Evolutionary conservation across 2,113 vertebrate species (phyloP).

Genomic region (Burhinus oedicnemus): DNA sequence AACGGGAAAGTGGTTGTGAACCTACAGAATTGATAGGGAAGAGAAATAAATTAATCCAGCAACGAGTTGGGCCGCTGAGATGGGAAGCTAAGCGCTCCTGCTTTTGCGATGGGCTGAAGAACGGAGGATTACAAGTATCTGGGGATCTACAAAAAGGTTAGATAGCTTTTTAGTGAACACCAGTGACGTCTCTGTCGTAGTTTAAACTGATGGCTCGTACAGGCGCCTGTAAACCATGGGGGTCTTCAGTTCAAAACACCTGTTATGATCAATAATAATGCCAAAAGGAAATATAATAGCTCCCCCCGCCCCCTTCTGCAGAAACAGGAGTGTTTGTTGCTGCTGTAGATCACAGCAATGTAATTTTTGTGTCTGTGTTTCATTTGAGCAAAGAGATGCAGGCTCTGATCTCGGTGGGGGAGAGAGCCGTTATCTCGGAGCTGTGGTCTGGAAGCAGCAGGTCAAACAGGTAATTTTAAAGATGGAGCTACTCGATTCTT

Average conservation of each 20-base stretch:
- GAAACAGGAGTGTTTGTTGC: not conserved
- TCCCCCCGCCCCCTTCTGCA: rapidly evolving
- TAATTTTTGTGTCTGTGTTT: conserved; percentile 1
- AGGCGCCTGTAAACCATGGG: not conserved
- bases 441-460: not conserved
- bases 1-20: not conserved
- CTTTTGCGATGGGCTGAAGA: conserved; percentile 22
- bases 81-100: conserved; percentile 31
- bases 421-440: not conserved
- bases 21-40: not conserved
- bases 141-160: conserved; percentile 64
- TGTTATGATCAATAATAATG: conserved; percentile 38
- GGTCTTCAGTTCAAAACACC: conserved; percentile 13
- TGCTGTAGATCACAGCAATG: not conserved
- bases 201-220: not conserved
- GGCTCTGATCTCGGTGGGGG: not conserved
- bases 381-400: conserved; percentile 5
- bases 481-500: not conserved
- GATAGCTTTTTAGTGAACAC: conserved; percentile 43
- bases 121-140: conserved; percentile 55
- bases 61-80: conserved; percentile 5
- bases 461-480: conserved; percentile 57
- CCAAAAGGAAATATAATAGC: conserved; percentile 13
- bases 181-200: not conserved
- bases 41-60: conserved; percentile 66